Base-by-base conservation (phyloP, 2,888 invertebrate genomes). In the Drosophila stalkeri region DNA sequence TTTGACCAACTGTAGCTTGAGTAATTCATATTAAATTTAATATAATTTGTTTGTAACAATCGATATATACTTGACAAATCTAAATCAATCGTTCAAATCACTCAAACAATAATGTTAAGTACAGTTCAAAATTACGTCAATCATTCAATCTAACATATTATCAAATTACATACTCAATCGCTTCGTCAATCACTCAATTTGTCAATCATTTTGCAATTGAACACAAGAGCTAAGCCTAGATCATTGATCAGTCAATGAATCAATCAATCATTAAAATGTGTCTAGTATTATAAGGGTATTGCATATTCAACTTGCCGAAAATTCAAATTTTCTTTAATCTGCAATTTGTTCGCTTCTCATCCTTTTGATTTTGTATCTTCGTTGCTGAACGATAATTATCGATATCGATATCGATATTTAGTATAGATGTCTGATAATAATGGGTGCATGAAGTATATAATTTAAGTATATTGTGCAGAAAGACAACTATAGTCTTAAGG, bases 371-470 rank as follows among this genome's bases (percentile, higher is more conserved):
- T 56, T n/a, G 16, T 31, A 37, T 20, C 56, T 72, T 60, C 43
- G 59, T 55, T 55, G 37, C 52, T 31, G 37, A 11, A 52, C 63
- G 63, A 79, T 63, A 64, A 51, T 14, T 63, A 69, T 64, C 64
- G 64, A 63, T 51, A 18, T 33, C 49, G 47, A 47, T 49, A 67
- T 54, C 23, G 23, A 23, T 23, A 2, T 27, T 51, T 64, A 41
- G 33, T 55, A 64, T 64, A 68, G 64, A 79, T 74, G 56, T 39
- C 61, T 43, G 69, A 43, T 65, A 75, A 65, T 62, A 70, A 47
- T 70, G 62, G 39, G 69, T 69, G 79, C 43, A 75, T 77, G 80
- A 55, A 39, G 46, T 75, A 55, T 46, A 18, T 27, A 39, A 59
- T 43, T 33, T 33, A 20, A n/a, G 20, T 49, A 43, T 54, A 47